These are phyloP conservation scores for Lucinisca nassula DNA, from an alignment of 2,888 invertebrate genomes.

Conservation along the genomic window DNA sequence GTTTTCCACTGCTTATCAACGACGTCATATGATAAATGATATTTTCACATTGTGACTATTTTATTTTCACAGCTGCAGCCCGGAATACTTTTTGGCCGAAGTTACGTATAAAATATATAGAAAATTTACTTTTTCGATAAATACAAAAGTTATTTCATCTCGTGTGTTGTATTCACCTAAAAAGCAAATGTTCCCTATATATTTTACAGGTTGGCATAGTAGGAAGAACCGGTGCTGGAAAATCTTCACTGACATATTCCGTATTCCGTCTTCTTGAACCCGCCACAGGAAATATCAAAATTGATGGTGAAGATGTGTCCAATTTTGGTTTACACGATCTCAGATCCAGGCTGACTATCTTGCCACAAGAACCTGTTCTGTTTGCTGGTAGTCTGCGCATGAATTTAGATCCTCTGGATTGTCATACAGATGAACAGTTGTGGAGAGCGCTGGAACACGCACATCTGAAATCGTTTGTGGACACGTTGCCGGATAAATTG, in stretches of 20 bases:
- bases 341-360: constrained; percentile 84
- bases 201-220: constrained; percentile 85
- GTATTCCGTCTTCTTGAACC: constrained; percentile 85
- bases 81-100: too few relatives aligned
- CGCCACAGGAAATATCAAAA: constrained; percentile 78
- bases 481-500: constrained; percentile 93
- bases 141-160: too few relatives aligned
- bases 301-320: constrained; percentile 81
- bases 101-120: too few relatives aligned
- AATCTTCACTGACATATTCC: constrained; percentile 83
- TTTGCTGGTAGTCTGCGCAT: constrained; percentile 96
- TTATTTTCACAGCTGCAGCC: too few relatives aligned
- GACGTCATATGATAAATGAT: too few relatives aligned
- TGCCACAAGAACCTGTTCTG: constrained; percentile 95
- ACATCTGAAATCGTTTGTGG: constrained; percentile 95
- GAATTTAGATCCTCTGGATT: constrained; percentile 96
- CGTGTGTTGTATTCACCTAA: too few relatives aligned
- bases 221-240: constrained; percentile 85
- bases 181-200: too few relatives aligned
- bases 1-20: too few relatives aligned
- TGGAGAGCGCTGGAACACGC: constrained; percentile 96
- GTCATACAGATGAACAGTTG: constrained; percentile 93
- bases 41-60: too few relatives aligned
- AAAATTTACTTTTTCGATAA: too few relatives aligned
- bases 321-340: constrained; percentile 86